phyloP scores from a whole-genome alignment of 2,113 vertebrate species.

The Morone saxatilis region DNA sequence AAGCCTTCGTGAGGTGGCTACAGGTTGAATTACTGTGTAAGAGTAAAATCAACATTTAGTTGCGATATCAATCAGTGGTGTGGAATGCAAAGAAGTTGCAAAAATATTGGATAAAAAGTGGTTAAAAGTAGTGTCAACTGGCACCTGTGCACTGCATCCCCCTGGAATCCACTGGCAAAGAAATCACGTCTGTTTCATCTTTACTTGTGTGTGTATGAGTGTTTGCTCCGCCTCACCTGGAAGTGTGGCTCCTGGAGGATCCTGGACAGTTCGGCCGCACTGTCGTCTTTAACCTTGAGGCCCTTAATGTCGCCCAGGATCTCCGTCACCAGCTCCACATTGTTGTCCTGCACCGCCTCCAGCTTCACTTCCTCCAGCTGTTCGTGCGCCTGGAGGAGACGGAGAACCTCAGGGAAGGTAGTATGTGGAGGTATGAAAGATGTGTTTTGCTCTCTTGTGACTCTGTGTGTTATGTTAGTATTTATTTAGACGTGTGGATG shows the following conservation, averaged over 20 bases:
- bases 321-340: slow-evolving; percentile 95
- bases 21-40: background rate
- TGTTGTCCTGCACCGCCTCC: slow-evolving; percentile 98
- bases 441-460: background rate
- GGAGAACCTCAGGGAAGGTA: slow-evolving; percentile 20
- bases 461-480: background rate
- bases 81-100: background rate
- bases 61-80: background rate
- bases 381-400: slow-evolving; percentile 89
- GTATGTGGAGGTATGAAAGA: background rate
- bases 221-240: slow-evolving; percentile 84
- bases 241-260: slow-evolving; percentile 98
- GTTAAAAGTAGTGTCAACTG: background rate
- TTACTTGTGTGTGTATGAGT: background rate
- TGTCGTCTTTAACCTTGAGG: slow-evolving; percentile 90
- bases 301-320: slow-evolving; percentile 95
- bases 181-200: background rate
- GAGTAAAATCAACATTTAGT: background rate
- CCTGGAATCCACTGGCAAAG: background rate
- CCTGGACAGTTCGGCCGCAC: slow-evolving; percentile 90
- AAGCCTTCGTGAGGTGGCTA: background rate
- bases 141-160: background rate
- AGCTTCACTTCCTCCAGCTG: slow-evolving; percentile 95
- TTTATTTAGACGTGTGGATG: background rate
- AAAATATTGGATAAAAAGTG: background rate